Evolutionary conservation across 2,113 vertebrate genomes (phyloP), one percentile per base, ranked within the genome.

Genomic region (Stictonetta naevosa): DNA sequence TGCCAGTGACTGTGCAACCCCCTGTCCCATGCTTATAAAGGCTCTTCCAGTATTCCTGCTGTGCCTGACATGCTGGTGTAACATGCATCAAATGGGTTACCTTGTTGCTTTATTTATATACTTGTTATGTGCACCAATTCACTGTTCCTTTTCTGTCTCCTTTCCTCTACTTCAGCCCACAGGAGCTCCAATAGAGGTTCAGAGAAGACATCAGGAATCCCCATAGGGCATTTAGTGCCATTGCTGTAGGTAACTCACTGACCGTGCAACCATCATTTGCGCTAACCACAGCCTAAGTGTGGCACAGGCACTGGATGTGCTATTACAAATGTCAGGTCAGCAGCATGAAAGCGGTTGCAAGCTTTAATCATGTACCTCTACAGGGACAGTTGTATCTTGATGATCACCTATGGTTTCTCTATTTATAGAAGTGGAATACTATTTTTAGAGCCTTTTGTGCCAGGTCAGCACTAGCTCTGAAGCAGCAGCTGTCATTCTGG

Each of bases 121-220:
- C 1, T 3, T 64, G 26, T 18, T 73, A 4, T 26, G 33, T 75
- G 20, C n/a, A 73, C 4, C 40, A 25, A 36, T 53, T 76, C 15
- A 8, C 14, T 44, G 23, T 28, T 72, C 25, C 6, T 66, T 34
- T 80, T 93, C 31, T 66, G 50, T 48, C 36, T 10, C 25, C 19
- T 80, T 86, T 84, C n/a, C 36, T 87, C 38, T 64, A 14, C 10
- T 55, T 71, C 48, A 59, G 11, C 38, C n/a, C 10, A 2, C 3
- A 42, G 64, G 13, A 67, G 3, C 56, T 90, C 25, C 40, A 63
- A 7, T 4, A 59, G 33, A 7, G 0, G 0, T 77, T 71, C n/a
- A 88, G 80, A 83, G n/a, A 44, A n/a, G 33, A 64, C 8, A 11
- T 60, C 48, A 36, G 64, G 31, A 86, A 34, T 53, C 29, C 13